Conservation (phyloP, 30 jellyfish, hydroid and myxozoan species). For the Clytia hemisphaerica region DNA sequence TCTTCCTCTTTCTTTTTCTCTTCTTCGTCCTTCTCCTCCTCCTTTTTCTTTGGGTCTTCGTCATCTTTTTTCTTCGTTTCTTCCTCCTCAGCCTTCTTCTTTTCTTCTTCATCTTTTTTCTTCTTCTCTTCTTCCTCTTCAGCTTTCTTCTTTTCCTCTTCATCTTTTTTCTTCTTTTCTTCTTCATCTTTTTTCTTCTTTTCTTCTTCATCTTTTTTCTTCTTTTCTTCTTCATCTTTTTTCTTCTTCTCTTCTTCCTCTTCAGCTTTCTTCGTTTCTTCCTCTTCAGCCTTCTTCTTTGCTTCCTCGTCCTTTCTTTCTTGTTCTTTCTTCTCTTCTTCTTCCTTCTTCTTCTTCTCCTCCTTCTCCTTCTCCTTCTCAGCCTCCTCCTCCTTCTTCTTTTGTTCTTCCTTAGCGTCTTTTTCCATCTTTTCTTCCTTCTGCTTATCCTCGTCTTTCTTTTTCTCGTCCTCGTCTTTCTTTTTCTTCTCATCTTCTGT, state of each 20-base stretch:
- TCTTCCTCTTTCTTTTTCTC: neutral
- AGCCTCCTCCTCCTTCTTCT: neutral
- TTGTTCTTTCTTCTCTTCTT: neutral
- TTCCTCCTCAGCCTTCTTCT: neutral
- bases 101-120: neutral
- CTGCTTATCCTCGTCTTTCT: neutral
- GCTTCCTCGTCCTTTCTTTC: neutral
- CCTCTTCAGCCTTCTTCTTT: neutral
- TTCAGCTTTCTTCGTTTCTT: neutral
- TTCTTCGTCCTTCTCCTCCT: neutral
- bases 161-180: neutral
- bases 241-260: neutral
- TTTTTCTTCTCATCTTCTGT: neutral
- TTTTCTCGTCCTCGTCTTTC: neutral
- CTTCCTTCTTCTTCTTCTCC: neutral
- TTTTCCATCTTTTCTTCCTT: neutral
- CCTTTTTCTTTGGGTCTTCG: neutral
- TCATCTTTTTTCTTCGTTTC: slow-evolving; percentile 8
- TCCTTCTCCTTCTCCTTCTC: neutral
- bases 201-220: neutral
- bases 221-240: neutral
- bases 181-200: neutral
- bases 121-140: slow-evolving; percentile 4
- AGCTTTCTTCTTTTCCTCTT: neutral
- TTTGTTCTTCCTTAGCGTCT: neutral